Conservation (phyloP, 2,888 invertebrate species). For the Ametastegia equiseti region DNA sequence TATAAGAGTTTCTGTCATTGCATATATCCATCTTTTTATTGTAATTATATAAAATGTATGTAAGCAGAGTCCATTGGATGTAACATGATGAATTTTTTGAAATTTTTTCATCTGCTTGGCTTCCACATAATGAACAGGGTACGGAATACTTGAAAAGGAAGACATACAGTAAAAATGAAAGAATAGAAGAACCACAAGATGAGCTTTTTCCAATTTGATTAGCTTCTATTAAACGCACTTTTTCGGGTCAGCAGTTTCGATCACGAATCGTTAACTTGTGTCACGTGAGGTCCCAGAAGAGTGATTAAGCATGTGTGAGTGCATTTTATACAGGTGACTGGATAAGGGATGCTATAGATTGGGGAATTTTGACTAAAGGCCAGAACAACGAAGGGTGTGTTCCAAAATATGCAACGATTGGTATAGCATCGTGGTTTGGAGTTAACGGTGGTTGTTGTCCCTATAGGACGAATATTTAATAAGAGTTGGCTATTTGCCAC, state of each 20-base stretch:
- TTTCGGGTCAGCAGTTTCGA: too few species aligned
- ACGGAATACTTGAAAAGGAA: not conserved
- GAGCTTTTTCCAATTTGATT: not conserved
- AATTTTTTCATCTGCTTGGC: too few species aligned
- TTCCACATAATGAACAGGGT: too few species aligned
- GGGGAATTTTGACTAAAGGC: not conserved
- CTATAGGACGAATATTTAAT: not conserved
- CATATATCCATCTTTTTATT: not conserved
- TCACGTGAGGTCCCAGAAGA: not conserved
- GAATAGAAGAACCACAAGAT: not conserved
- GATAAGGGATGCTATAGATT: not conserved
- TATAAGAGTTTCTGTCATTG: not conserved
- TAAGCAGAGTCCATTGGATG: too few species aligned
- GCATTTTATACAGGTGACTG: not conserved
- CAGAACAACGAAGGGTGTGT: not conserved
- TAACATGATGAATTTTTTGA: too few species aligned
- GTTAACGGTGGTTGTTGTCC: not conserved
- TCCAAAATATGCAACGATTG: constrained; percentile 18
- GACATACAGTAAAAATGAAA: not conserved
- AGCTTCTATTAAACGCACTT: too few species aligned
- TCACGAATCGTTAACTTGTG: too few species aligned
- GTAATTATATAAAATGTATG: too few species aligned
- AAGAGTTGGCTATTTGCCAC: constrained; percentile 18
- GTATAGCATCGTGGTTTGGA: constrained; percentile 5
- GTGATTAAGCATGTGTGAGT: not conserved